Percentiles rank a stretch among this genome's conserved stretches.
phyloP scores from a whole-genome alignment of 2,888 invertebrate genomes.

The Cenopis cana region DNA sequence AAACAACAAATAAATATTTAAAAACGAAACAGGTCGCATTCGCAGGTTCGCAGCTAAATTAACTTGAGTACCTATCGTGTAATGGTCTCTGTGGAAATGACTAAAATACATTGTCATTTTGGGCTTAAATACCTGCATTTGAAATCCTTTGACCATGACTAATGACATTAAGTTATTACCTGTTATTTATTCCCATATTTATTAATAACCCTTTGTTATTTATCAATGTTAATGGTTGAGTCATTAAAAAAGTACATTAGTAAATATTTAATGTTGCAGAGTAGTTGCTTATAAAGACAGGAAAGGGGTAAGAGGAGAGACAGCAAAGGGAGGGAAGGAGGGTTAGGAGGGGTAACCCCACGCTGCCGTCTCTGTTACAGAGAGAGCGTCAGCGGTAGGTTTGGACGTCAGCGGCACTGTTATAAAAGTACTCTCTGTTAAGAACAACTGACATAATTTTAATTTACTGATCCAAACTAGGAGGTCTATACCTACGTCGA shows the following conservation, averaged over 20 bases:
- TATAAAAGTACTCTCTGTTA: too few relatives aligned
- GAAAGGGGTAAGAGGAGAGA: too few relatives aligned
- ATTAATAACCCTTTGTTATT: background rate
- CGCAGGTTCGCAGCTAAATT: background rate
- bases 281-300: too few relatives aligned
- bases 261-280: background rate
- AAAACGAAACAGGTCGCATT: too few relatives aligned
- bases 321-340: too few relatives aligned
- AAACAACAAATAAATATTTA: background rate
- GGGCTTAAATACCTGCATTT: constrained; percentile 12
- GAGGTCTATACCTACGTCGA: too few relatives aligned
- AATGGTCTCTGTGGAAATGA: constrained; percentile 1
- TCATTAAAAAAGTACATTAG: background rate
- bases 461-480: too few relatives aligned
- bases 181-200: background rate
- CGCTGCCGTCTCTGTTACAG: too few relatives aligned
- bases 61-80: constrained; percentile 8
- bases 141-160: background rate
- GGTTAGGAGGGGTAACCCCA: too few relatives aligned
- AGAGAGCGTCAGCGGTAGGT: too few relatives aligned
- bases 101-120: background rate
- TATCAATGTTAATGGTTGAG: background rate
- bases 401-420: too few relatives aligned
- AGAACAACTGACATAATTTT: too few relatives aligned
- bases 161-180: constrained; percentile 7